These are phyloP conservation scores for Lithophane ornitopus DNA, from an alignment of 2,888 invertebrate species.

Conservation along the genomic window DNA sequence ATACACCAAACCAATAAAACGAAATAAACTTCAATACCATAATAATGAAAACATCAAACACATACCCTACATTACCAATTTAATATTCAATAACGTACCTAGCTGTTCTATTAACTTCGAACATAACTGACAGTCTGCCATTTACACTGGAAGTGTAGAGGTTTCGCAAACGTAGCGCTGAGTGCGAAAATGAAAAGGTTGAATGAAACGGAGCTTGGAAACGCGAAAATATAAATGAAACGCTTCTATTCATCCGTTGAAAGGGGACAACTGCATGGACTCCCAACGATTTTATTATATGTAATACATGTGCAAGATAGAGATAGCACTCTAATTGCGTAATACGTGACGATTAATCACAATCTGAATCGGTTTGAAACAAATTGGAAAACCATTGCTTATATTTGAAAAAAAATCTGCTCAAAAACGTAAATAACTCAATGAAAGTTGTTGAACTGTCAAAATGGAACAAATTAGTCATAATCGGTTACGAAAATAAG, in stretches of 20 bases:
- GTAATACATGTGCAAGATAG: not conserved
- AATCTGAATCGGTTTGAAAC: no score
- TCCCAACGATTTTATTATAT: no score
- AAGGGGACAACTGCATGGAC: not conserved
- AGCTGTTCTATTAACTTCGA: conserved; percentile 19
- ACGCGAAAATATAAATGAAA: conserved; percentile 28
- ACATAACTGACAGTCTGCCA: conserved; percentile 36
- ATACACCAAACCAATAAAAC: conserved; percentile 17
- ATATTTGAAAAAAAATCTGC: no score
- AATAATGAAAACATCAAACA: conserved; percentile 29
- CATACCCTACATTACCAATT: not conserved
- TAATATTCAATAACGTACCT: conserved; percentile 20
- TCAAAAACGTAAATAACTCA: no score
- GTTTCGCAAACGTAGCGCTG: conserved; percentile 19
- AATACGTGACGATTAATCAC: no score
- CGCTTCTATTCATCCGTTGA: conserved; percentile 1
- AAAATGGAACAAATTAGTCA: no score
- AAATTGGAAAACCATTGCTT: no score
- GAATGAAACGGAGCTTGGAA: conserved; percentile 19
- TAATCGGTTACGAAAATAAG: no score
- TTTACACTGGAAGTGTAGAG: conserved; percentile 15
- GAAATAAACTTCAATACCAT: conserved; percentile 31
- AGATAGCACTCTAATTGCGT: not conserved
- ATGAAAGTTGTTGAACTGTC: no score
- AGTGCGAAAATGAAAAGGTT: conserved; percentile 31